Conservation (phyloP, 2,888 invertebrate species). For the Operophtera brumata region DNA sequence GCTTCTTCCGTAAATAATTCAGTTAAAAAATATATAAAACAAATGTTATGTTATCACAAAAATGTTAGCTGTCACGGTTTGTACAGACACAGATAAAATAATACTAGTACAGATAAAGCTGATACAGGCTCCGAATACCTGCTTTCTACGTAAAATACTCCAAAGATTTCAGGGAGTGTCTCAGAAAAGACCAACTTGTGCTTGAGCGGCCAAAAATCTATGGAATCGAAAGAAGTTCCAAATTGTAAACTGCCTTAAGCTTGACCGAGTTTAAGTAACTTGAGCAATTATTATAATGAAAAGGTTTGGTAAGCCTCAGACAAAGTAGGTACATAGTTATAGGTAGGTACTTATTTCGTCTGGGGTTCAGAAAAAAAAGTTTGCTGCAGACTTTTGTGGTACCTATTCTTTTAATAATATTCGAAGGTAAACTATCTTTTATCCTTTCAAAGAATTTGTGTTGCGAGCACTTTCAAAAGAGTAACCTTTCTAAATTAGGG, state of each 20-base stretch:
- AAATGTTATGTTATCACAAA: too few relatives aligned
- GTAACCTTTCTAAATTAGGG: background rate
- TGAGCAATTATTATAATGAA: constrained; percentile 19
- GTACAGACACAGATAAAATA: too few relatives aligned
- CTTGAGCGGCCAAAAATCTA: constrained; percentile 29
- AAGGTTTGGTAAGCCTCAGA: background rate
- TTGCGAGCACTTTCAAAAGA: background rate
- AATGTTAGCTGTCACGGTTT: too few relatives aligned
- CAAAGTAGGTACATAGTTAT: too few relatives aligned
- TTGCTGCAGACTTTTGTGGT: background rate
- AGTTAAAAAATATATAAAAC: too few relatives aligned
- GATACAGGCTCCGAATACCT: background rate
- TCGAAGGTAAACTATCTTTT: background rate
- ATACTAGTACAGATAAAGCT: too few relatives aligned
- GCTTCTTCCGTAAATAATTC: too few relatives aligned
- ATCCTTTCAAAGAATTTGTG: background rate
- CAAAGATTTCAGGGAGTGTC: constrained; percentile 35
- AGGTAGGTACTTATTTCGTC: background rate
- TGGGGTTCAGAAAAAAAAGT: background rate
- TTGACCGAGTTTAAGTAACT: constrained; percentile 1
- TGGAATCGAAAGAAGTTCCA: constrained; percentile 17
- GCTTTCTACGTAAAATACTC: background rate
- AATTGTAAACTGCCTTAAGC: constrained; percentile 2
- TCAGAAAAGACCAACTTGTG: constrained; percentile 18
- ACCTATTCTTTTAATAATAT: background rate